These are phyloP conservation scores for Tethea ocularis DNA, from an alignment of 2,888 invertebrate genomes.

Conservation along the genomic window DNA sequence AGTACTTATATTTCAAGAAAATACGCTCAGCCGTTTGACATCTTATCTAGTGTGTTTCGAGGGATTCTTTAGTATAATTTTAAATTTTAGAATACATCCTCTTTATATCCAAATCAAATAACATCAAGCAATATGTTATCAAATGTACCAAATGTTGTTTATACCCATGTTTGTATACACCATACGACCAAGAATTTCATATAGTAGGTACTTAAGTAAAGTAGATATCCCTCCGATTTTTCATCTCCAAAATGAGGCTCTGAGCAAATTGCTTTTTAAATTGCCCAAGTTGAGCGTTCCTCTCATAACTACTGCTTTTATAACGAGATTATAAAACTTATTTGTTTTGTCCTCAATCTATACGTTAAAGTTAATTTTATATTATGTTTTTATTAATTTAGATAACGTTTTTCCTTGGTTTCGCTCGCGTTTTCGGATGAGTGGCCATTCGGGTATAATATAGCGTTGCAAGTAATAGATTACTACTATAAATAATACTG, in stretches of 20 bases:
- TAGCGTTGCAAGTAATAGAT: too few relatives aligned
- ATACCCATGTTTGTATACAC: neutral
- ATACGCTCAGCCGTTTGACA: too few relatives aligned
- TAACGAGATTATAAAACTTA: constrained; percentile 10
- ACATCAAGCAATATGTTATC: neutral
- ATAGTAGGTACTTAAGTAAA: constrained; percentile 12
- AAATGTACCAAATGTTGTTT: neutral
- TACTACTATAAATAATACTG: too few relatives aligned
- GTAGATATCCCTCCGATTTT: constrained; percentile 24
- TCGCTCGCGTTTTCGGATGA: too few relatives aligned
- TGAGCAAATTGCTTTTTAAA: constrained; percentile 44
- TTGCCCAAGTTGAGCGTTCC: constrained; percentile 24
- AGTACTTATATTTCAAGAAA: too few relatives aligned
- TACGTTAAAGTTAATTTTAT: neutral
- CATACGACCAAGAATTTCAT: constrained; percentile 21
- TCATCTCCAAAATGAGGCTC: constrained; percentile 28
- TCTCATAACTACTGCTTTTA: constrained; percentile 18
- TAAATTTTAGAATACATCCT: too few relatives aligned
- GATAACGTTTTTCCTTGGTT: too few relatives aligned
- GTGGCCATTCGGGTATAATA: too few relatives aligned
- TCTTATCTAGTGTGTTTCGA: too few relatives aligned
- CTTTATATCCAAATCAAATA: too few relatives aligned
- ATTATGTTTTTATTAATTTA: neutral
- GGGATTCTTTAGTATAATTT: too few relatives aligned
- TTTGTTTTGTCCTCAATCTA: neutral